Percentiles rank a stretch among this genome's conserved stretches.
Evolutionary conservation across 2,113 vertebrate species (phyloP).

Genomic region (Marcusenius ussheri): DNA sequence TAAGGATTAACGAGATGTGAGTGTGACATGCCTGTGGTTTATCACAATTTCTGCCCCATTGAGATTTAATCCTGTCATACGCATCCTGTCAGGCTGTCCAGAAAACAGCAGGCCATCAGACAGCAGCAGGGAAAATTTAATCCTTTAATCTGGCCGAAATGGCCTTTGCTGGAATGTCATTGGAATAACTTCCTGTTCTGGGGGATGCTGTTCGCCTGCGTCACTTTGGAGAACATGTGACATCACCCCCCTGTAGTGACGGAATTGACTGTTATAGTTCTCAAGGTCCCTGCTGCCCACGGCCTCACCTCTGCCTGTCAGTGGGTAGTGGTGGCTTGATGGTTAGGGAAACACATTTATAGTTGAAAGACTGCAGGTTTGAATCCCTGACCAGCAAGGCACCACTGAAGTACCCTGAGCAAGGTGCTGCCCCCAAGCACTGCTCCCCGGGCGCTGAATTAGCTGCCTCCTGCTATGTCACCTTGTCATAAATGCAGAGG

Average conservation of each 20-base stretch:
- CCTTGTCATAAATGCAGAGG: no score
- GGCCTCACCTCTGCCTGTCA: neutral
- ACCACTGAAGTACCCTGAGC: no score
- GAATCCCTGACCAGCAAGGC: no score
- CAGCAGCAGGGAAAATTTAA: constrained; percentile 14
- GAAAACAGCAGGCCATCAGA: neutral
- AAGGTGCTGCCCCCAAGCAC: no score
- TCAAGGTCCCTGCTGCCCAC: neutral
- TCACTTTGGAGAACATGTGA: neutral
- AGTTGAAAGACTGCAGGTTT: no score
- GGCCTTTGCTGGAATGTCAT: neutral
- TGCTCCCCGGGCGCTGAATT: no score
- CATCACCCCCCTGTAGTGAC: neutral
- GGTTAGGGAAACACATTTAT: no score
- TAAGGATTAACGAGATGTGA: constrained; percentile 3
- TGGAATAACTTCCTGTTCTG: neutral
- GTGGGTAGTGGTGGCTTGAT: no score
- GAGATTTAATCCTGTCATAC: constrained; percentile 31
- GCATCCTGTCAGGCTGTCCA: constrained; percentile 20
- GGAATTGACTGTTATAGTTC: neutral
- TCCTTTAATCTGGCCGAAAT: constrained; percentile 44
- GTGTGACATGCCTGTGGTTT: constrained; percentile 30
- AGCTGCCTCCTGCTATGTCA: no score
- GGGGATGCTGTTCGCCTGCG: neutral
- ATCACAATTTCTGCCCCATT: constrained; percentile 42